These are phyloP conservation scores for Gavia stellata DNA, from an alignment of 2,113 vertebrate genomes.

Conservation along the genomic window DNA sequence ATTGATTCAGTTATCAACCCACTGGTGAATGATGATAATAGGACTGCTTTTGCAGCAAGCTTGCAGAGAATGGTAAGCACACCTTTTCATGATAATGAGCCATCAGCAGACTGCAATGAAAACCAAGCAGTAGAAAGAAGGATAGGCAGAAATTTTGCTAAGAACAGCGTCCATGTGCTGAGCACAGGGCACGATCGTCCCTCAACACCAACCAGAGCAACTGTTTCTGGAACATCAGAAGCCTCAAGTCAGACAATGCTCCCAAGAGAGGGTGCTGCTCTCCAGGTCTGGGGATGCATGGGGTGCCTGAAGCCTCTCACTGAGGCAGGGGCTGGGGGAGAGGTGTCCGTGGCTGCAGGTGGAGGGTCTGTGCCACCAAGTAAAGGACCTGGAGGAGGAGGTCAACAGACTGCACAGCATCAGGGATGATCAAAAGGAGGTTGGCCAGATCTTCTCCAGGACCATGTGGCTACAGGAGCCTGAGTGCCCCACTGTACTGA, in stretches of 20 bases:
- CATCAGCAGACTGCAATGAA: neutral
- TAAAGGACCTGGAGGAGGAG: neutral
- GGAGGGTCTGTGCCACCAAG: neutral
- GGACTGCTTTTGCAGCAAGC: neutral
- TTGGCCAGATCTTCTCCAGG: neutral
- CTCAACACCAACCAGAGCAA: neutral
- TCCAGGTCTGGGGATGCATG: neutral
- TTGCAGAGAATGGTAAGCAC: neutral
- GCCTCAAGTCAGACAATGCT: neutral
- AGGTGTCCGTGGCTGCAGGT: neutral
- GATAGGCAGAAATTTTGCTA: neutral
- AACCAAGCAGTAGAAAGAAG: neutral
- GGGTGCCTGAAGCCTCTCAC: accelerated
- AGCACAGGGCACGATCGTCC: accelerated
- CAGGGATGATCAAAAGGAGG: neutral
- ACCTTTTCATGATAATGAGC: neutral
- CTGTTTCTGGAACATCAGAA: neutral
- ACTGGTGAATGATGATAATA: neutral
- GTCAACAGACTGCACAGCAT: neutral
- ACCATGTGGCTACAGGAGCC: neutral
- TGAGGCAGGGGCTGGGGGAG: neutral
- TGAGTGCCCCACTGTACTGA: neutral
- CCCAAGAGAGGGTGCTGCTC: neutral
- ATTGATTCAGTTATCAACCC: slow-evolving; percentile 33
- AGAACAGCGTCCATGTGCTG: neutral